Conservation (phyloP, 2,888 invertebrate species). For the Watsonalla cultraria region DNA sequence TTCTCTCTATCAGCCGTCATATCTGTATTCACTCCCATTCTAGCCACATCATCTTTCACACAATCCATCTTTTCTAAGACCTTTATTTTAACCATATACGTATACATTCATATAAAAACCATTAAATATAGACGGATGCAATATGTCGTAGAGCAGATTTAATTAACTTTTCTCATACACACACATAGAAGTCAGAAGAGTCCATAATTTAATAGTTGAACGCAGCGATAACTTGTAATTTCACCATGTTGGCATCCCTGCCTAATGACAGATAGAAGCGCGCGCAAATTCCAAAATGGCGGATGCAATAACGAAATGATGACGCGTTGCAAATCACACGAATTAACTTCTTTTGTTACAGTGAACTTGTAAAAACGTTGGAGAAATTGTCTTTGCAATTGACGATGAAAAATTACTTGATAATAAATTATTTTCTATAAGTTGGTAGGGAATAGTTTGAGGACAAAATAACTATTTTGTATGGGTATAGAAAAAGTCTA, state of each 20-base stretch:
- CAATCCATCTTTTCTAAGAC: too few species aligned
- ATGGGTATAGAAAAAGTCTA: too few species aligned
- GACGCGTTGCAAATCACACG: conserved; percentile 64
- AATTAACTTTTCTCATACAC: conserved; percentile 50
- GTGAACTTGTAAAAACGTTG: conserved; percentile 39
- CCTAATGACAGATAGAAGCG: conserved; percentile 66
- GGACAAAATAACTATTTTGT: too few species aligned
- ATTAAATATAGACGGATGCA: conserved; percentile 30
- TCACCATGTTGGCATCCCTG: conserved; percentile 70
- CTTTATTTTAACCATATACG: not conserved
- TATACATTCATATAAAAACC: not conserved
- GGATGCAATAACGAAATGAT: conserved; percentile 57
- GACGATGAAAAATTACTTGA: conserved; percentile 18
- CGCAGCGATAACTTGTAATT: conserved; percentile 67
- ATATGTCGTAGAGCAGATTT: conserved; percentile 54
- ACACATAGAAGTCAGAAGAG: conserved; percentile 39
- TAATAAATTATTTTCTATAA: conserved; percentile 10
- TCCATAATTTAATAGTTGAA: conserved; percentile 68
- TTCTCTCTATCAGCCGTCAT: too few species aligned
- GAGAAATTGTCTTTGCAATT: conserved; percentile 33
- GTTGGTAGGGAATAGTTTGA: too few species aligned
- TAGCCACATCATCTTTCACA: too few species aligned
- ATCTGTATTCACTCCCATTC: too few species aligned
- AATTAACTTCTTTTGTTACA: conserved; percentile 56
- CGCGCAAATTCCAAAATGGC: conserved; percentile 69